These are phyloP conservation scores for Drosophila neutralis DNA, from an alignment of 2,888 invertebrate genomes.

Conservation along the genomic window DNA sequence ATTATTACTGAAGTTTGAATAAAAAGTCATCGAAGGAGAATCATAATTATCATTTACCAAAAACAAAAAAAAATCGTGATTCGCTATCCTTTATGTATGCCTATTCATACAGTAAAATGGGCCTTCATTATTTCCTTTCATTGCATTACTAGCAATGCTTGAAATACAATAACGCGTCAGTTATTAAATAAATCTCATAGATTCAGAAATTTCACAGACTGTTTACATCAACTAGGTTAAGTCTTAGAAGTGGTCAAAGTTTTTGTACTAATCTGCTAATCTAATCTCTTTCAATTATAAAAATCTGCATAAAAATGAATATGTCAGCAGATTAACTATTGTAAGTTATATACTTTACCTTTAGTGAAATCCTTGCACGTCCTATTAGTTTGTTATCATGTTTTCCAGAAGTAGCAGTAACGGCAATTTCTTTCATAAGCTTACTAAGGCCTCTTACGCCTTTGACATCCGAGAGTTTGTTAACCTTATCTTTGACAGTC, in stretches of 20 bases:
- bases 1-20: not conserved
- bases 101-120: too few species aligned
- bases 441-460: conserved; percentile 93
- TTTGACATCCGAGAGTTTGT: conserved; percentile 93
- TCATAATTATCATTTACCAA: not conserved
- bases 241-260: not conserved
- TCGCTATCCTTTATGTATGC: too few species aligned
- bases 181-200: too few species aligned
- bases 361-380: conserved; percentile 92
- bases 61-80: too few species aligned
- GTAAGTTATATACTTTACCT: conserved; percentile 74
- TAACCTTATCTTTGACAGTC: conserved; percentile 94
- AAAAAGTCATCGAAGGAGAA: not conserved
- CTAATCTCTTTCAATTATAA: not conserved
- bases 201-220: not conserved
- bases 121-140: not conserved
- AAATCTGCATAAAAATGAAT: not conserved
- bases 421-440: conserved; percentile 94
- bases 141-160: not conserved
- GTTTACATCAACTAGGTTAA: not conserved
- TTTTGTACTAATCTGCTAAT: not conserved
- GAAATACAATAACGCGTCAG: too few species aligned
- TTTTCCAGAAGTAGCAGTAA: conserved; percentile 97
- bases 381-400: conserved; percentile 98
- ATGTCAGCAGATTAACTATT: not conserved